Percentiles rank a stretch among this genome's conserved stretches.
Conservation (phyloP, 2,888 invertebrate genomes). For the Zhengitettix transpicula region DNA sequence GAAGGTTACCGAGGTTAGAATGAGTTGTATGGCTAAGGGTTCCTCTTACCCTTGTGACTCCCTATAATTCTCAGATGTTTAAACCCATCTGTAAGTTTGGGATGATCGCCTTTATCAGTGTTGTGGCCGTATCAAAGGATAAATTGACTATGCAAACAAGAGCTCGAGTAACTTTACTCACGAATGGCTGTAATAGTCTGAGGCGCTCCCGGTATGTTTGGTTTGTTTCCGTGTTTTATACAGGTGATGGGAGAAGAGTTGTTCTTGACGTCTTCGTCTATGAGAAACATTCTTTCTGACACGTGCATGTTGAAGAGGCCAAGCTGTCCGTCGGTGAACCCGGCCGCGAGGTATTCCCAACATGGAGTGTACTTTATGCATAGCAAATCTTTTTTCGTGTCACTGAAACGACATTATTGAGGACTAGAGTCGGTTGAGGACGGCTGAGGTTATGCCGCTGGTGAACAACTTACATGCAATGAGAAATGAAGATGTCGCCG, state of each 20-base stretch:
- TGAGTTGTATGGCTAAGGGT: no score
- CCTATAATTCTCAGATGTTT: no score
- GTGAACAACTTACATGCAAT: no score
- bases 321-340: constrained; percentile 41
- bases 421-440: no score
- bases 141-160: no score
- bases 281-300: constrained; percentile 29
- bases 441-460: no score
- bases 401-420: not conserved
- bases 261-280: constrained; percentile 35
- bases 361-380: constrained; percentile 45
- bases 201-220: constrained; percentile 39
- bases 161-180: constrained; percentile 23
- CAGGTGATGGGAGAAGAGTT: constrained; percentile 40
- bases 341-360: constrained; percentile 38
- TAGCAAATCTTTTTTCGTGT: constrained; percentile 25
- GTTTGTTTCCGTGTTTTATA: constrained; percentile 41
- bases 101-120: no score
- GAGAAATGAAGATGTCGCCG: no score
- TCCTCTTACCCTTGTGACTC: no score
- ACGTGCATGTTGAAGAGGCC: constrained; percentile 29
- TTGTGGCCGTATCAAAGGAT: no score
- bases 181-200: constrained; percentile 40
- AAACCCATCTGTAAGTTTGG: no score
- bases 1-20: no score